Base-by-base conservation (phyloP, 1,140 invertebrate genomes). In the Whitmania pigra region DNA sequence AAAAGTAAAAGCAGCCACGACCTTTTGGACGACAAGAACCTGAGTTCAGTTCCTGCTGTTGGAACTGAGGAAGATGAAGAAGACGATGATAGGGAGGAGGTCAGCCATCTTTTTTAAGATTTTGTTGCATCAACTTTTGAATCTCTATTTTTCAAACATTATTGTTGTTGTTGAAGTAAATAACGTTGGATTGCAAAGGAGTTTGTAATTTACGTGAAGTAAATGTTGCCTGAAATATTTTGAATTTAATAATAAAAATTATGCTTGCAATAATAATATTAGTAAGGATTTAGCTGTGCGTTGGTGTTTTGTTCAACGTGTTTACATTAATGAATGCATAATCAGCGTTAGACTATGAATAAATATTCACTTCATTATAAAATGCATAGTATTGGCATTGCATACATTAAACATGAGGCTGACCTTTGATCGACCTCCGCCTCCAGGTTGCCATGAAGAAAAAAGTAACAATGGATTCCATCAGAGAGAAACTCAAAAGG, bases 1-100 rank as follows among this genome's bases (percentile, higher is more conserved):
- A 85, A 84, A 75, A 82, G 91, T 55, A 97, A 97, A 83, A 95
- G 93, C 17, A 90, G 92, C 54, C 94, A 98, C 82, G 95, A 98
- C 84, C 84, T 92, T 29, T 85, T 90, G 66, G 85, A 90, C 80
- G 94, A 98, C 85, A 92, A 93, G 7, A 91, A 90, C 79, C 83
- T 97, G 18, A 94, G 85, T 74, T 77, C 83, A 31, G 76, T 80
- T 20, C 79, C 82, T 40, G 83, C 79, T 13, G 72, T 71, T 9
- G 68, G 69, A 54, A 57, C 57, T 3, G 27, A 29, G 17, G 53
- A 53, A 17, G 53, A 36, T 9, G 22, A 69, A 9, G 22, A 66
- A 36, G 57, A 66, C 6, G 31, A 22, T 22, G 57, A 60, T 43
- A 22, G 22, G 74, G 66, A 69, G 17, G 67, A 25, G 27, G 5